A percentile compares a stretch with the other conserved stretches of the same genome.
Evolutionary conservation across 1,140 invertebrate genomes (phyloP).

Genomic region (Sminthurides bifidus): DNA sequence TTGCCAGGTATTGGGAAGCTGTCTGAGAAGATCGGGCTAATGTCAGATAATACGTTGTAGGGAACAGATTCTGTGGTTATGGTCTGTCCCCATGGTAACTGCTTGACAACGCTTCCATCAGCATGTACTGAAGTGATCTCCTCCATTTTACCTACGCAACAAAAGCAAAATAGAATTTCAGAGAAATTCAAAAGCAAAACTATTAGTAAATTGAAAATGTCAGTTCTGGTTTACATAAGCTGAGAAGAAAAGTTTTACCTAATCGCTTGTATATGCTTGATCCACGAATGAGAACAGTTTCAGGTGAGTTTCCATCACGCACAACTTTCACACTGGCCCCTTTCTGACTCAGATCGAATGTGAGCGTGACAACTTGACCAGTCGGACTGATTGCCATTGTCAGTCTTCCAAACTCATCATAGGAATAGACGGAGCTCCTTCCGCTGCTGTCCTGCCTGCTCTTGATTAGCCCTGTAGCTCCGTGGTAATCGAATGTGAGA

Average conservation of each 20-base stretch:
- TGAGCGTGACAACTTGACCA: conserved; percentile 69
- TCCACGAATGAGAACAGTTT: conserved; percentile 75
- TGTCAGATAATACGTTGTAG: conserved; percentile 67
- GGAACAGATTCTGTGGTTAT: conserved; percentile 75
- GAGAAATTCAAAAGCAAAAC: not conserved
- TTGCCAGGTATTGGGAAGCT: conserved; percentile 82
- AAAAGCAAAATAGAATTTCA: not conserved
- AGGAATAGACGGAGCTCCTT: conserved; percentile 84
- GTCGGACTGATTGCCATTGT: conserved; percentile 83
- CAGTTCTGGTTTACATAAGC: not conserved
- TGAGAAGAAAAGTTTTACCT: conserved; percentile 34
- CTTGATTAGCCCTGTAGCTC: conserved; percentile 72
- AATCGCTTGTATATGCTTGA: conserved; percentile 66
- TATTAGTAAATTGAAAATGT: not conserved
- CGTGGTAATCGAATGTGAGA: conserved; percentile 84
- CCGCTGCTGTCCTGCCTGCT: conserved; percentile 81
- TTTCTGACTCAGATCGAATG: conserved; percentile 75
- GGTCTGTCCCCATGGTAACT: conserved; percentile 68
- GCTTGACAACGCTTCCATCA: conserved; percentile 64
- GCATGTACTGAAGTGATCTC: conserved; percentile 63
- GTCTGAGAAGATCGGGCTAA: conserved; percentile 68
- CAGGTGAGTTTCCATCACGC: conserved; percentile 65
- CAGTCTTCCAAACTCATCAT: conserved; percentile 85
- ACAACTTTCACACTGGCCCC: conserved; percentile 74
- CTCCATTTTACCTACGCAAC: conserved; percentile 53